Evolutionary conservation across 2,113 vertebrate genomes (phyloP).

Genomic region (Balaenoptera acutorostrata): DNA sequence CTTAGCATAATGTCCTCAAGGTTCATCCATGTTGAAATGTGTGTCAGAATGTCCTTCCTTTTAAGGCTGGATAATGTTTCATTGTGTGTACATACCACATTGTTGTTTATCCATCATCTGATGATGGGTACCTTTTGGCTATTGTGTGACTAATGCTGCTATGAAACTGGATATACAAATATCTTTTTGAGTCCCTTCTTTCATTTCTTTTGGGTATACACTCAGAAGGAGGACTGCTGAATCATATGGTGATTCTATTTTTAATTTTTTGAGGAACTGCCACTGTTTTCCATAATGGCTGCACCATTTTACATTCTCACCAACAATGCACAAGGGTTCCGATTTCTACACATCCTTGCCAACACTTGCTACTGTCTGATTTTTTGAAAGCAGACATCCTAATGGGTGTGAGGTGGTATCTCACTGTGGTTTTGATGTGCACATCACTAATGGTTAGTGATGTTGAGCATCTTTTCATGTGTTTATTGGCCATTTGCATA

Average conservation of each 20-base stretch:
- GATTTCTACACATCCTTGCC: background rate
- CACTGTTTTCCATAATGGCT: background rate
- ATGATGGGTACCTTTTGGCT: background rate
- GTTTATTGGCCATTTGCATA: background rate
- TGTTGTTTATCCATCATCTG: fast-evolving
- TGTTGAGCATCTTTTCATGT: background rate
- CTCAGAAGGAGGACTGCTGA: background rate
- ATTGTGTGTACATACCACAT: fast-evolving
- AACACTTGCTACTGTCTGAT: background rate
- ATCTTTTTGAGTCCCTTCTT: background rate
- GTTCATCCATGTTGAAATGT: fast-evolving
- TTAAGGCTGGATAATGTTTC: background rate
- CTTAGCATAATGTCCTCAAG: background rate
- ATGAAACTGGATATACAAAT: fast-evolving
- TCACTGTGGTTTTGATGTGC: background rate
- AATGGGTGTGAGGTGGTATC: fast-evolving
- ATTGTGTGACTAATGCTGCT: fast-evolving
- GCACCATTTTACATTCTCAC: background rate
- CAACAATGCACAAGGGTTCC: background rate
- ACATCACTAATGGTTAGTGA: background rate
- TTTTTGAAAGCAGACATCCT: background rate
- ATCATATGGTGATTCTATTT: background rate
- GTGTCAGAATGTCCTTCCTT: background rate
- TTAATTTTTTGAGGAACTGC: background rate
- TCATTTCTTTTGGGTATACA: background rate